These are phyloP conservation scores for Thereva nobilitata DNA, from an alignment of 2,888 invertebrate genomes.

Conservation along the genomic window DNA sequence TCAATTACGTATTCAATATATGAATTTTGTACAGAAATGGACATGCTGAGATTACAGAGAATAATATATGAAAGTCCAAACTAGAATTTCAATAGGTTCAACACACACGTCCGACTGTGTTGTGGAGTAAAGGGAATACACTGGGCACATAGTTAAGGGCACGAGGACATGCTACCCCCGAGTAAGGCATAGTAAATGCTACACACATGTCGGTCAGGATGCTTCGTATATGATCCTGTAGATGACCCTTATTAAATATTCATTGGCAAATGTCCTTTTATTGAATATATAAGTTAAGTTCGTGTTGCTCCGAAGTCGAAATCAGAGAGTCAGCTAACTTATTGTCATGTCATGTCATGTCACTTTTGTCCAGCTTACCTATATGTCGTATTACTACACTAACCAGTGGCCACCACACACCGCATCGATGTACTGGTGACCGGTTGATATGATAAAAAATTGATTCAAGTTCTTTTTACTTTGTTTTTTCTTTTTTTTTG, in stretches of 20 bases:
- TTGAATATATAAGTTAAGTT: slow-evolving; percentile 42
- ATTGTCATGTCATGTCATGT: slow-evolving; percentile 46
- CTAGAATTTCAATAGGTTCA: slow-evolving; percentile 46
- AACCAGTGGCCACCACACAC: neutral
- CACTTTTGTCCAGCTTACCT: slow-evolving; percentile 38
- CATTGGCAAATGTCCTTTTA: slow-evolving; percentile 42
- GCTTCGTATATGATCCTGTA: slow-evolving; percentile 22
- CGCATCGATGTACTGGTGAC: slow-evolving; percentile 18
- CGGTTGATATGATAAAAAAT: slow-evolving; percentile 30
- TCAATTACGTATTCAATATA: slow-evolving; percentile 48
- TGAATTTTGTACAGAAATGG: slow-evolving; percentile 47
- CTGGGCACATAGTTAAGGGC: slow-evolving; percentile 29
- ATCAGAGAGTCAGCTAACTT: slow-evolving; percentile 40
- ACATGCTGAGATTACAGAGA: slow-evolving; percentile 47
- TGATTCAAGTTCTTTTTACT: slow-evolving; percentile 21
- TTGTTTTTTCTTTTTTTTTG: too few relatives aligned
- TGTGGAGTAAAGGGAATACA: slow-evolving; percentile 4
- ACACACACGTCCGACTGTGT: slow-evolving; percentile 39
- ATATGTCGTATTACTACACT: slow-evolving; percentile 12
- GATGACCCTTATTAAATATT: slow-evolving; percentile 39
- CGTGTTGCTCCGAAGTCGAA: slow-evolving; percentile 40
- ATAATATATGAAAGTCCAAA: slow-evolving; percentile 48
- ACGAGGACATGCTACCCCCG: neutral
- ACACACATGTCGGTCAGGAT: neutral
- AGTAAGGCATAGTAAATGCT: neutral